Conservation (phyloP, 2,797 vertebrate species). For the Vultur gryphus region DNA sequence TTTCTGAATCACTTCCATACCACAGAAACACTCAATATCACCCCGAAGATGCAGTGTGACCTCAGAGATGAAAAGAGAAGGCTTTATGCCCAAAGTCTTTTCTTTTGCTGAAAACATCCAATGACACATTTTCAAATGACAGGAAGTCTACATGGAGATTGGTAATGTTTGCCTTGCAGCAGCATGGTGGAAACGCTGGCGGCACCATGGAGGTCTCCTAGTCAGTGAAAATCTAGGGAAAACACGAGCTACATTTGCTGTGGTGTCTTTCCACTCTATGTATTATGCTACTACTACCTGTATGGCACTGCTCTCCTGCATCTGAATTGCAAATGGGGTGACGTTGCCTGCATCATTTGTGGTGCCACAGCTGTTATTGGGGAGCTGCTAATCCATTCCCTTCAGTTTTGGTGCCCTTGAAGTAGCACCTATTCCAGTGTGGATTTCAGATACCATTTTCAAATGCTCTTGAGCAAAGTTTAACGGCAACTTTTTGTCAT, state of each 20-base stretch:
- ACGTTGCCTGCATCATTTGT: not conserved
- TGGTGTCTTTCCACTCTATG: not conserved
- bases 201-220: not conserved
- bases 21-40: not conserved
- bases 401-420: not conserved
- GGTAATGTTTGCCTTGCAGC: not conserved
- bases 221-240: not conserved
- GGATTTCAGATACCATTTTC: not conserved
- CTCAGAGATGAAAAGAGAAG: not conserved
- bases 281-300: not conserved
- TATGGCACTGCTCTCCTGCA: rapidly evolving
- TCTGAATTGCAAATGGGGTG: not conserved
- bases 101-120: not conserved
- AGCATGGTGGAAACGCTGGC: not conserved
- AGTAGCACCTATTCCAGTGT: not conserved
- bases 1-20: not conserved
- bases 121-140: not conserved
- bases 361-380: not conserved
- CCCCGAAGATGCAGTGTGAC: not conserved
- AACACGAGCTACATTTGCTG: not conserved
- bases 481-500: not conserved
- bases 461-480: not conserved
- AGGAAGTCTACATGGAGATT: not conserved
- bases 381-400: not conserved
- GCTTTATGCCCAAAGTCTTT: not conserved